Base-by-base conservation (phyloP, 1,140 invertebrate species). In the Drosophila rufa region DNA sequence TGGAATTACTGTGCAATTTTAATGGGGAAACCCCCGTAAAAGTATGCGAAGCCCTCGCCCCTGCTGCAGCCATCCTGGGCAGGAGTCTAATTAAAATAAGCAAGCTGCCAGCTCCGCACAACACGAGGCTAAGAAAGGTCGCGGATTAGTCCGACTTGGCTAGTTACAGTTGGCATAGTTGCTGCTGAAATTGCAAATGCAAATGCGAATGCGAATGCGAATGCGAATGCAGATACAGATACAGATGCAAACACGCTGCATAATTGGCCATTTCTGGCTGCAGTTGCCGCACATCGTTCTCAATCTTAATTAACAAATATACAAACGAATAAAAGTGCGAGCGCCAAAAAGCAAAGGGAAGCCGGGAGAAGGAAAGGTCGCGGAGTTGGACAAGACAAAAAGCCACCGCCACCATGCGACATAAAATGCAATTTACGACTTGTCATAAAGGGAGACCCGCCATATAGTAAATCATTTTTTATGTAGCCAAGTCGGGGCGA, bases 401-500 rank as follows among this genome's bases (percentile, higher is more conserved):
- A 66, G 58, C 61, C 57, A 42, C 46, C 60, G 69, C 75, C 55
- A 80, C 83, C 79, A 85, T 79, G 85, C 85, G 85, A 90, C 85
- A 89, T 89, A 89, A 89, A 89, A 90, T 84, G 85, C 85, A 85
- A 89, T 89, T 89, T 89, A 89, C 85, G 85, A 81, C 85, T 85
- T 89, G 85, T 89, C 85, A 89, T 89, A 89, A 89, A 89, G 85
- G 85, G 85, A 89, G 81, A 79, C 64, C 78, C 81, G 75, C 79
- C 85, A 85, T 90, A 89, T 90, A 89, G 85, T 89, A 89, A 89
- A 89, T 89, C 85, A 89, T 89, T 89, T 89, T 89, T 89, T 89
- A 89, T 89, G 85, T 89, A 84, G 85, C 85, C 66, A 46, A 50
- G 51, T 73, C 38, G 50, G 36, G 36, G 47, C 42, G 42, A 56